A percentile compares a stretch with the other conserved stretches of the same genome.
These are phyloP conservation scores for Eufriesea mexicana DNA, from an alignment of 1,140 invertebrate species.

Conservation along the genomic window DNA sequence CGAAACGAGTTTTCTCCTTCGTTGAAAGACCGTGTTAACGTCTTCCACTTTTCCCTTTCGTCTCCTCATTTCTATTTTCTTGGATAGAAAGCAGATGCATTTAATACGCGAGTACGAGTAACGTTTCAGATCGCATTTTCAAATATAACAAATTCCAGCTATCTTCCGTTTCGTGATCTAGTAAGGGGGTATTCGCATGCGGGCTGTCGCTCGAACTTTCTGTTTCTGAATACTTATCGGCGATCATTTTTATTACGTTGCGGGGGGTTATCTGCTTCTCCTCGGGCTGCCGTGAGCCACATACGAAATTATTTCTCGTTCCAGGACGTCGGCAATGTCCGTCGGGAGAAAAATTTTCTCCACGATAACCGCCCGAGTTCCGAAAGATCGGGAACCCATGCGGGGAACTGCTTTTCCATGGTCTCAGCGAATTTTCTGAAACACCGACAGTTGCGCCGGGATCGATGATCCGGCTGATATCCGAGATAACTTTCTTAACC, in stretches of 20 bases:
- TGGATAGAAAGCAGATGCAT: not conserved
- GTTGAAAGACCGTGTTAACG: not conserved
- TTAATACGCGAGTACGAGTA: constrained; percentile 33
- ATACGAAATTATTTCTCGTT: constrained; percentile 44
- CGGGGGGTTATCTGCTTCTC: constrained; percentile 7
- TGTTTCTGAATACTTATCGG: constrained; percentile 42
- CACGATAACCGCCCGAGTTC: constrained; percentile 13
- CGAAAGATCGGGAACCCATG: not conserved
- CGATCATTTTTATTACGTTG: constrained; percentile 49
- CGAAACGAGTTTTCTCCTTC: not conserved
- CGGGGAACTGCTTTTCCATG: not conserved
- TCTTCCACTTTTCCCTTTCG: not conserved
- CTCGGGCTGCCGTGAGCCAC: not conserved
- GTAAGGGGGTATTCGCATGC: constrained; percentile 7
- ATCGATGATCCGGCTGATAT: not conserved
- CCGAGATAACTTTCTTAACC: not conserved
- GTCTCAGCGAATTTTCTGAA: not conserved
- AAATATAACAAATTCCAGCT: not conserved
- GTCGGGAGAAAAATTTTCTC: not conserved
- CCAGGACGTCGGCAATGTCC: constrained; percentile 6
- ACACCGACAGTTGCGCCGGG: not conserved
- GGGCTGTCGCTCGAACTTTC: constrained; percentile 43
- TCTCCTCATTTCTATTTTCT: no score
- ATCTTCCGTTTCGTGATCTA: not conserved
- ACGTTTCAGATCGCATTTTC: constrained; percentile 26